Evolutionary conservation across 2,888 invertebrate species (phyloP).

Genomic region (Ormyrus pomaceus): DNA sequence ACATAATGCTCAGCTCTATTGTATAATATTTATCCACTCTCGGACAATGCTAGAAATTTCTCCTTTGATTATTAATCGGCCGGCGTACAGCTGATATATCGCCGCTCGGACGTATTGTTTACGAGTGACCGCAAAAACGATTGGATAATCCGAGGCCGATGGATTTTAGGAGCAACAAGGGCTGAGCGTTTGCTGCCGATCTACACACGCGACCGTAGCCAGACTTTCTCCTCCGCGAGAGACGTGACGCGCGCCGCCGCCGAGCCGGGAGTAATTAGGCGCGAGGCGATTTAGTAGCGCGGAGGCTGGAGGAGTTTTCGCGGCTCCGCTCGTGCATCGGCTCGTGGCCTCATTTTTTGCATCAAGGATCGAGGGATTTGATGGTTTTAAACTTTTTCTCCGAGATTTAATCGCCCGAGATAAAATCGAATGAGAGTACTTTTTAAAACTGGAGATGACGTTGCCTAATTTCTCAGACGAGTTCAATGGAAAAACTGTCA

Average conservation of each 20-base stretch:
- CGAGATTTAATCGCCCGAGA: too few species aligned
- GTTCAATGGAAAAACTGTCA: too few species aligned
- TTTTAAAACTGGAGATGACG: too few species aligned
- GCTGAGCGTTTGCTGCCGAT: not conserved
- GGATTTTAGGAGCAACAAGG: slow-evolving; percentile 20
- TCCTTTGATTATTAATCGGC: slow-evolving; percentile 18
- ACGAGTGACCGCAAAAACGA: slow-evolving; percentile 21
- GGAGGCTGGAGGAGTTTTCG: not conserved
- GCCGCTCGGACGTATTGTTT: slow-evolving; percentile 9
- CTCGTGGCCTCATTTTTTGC: too few species aligned
- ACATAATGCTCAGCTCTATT: slow-evolving; percentile 2
- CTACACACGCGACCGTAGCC: not conserved
- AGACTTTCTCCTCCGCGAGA: slow-evolving; percentile 20
- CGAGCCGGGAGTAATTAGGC: slow-evolving; percentile 13
- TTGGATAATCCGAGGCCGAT: slow-evolving; percentile 25
- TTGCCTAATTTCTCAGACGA: too few species aligned
- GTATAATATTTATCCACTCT: slow-evolving; percentile 6
- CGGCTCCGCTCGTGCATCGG: too few species aligned
- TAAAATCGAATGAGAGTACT: too few species aligned
- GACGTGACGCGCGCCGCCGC: not conserved
- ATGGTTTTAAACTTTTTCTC: too few species aligned
- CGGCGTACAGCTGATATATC: not conserved
- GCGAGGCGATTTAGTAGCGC: not conserved
- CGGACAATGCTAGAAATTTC: not conserved
- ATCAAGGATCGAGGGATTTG: too few species aligned